A percentile compares a stretch with the other conserved stretches of the same genome.
Conservation (phyloP, 2,888 invertebrate genomes). For the Nesidiocoris tenuis region DNA sequence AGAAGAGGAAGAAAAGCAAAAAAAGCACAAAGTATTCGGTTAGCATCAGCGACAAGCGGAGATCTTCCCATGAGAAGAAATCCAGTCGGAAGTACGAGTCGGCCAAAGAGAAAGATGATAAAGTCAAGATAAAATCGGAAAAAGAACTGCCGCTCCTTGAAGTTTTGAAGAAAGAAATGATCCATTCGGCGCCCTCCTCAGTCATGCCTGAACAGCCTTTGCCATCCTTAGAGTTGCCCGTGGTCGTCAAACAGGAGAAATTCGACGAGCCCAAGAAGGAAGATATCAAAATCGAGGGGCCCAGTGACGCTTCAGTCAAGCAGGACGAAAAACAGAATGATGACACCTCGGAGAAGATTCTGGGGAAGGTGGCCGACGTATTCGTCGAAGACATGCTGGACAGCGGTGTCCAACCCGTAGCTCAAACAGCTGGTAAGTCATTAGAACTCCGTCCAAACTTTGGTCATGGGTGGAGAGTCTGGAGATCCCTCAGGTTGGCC, state of each 20-base stretch:
- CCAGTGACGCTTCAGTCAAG: no score
- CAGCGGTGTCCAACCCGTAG: neutral
- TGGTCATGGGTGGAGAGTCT: no score
- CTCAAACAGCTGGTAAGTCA: no score
- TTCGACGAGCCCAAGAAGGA: neutral
- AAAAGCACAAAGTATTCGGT: conserved; percentile 28
- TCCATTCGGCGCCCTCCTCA: neutral
- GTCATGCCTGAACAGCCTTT: neutral
- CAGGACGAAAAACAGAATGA: neutral
- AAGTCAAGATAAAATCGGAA: conserved; percentile 3
- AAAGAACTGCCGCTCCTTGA: conserved; percentile 23
- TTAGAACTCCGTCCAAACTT: neutral
- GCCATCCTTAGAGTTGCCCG: neutral
- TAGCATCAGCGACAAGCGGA: conserved; percentile 4
- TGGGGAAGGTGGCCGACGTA: conserved; percentile 23
- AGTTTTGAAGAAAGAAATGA: conserved; percentile 32
- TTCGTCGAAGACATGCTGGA: conserved; percentile 34
- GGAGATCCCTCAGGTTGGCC: no score
- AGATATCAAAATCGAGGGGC: no score
- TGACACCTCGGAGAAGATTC: neutral
- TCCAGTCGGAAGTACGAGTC: neutral
- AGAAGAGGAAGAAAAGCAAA: conserved; percentile 34
- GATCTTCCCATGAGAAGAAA: conserved; percentile 15
- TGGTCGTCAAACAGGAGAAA: neutral
- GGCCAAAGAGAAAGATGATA: conserved; percentile 1